Conservation (phyloP, 2,113 vertebrate genomes). For the Paralichthys olivaceus region DNA sequence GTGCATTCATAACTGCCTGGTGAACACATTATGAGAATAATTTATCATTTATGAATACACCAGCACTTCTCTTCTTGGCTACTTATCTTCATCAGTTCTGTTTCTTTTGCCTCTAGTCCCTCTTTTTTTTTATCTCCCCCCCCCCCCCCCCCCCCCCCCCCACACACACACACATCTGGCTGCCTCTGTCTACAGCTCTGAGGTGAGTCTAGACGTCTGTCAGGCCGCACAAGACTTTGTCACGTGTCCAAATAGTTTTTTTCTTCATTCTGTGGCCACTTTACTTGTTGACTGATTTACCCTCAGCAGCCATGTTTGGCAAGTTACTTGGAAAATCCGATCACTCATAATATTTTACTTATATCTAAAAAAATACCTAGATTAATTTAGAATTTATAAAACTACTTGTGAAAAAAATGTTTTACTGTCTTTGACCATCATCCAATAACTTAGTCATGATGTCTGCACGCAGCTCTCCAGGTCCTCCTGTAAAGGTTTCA, state of each 20-base stretch:
- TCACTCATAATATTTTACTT: neutral
- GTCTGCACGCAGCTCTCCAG: neutral
- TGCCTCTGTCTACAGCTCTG: constrained; percentile 32
- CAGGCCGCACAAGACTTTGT: constrained; percentile 54
- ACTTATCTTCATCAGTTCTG: constrained; percentile 42
- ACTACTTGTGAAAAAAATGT: neutral
- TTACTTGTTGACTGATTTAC: constrained; percentile 24
- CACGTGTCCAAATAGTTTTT: constrained; percentile 20
- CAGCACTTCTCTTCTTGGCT: constrained; percentile 27
- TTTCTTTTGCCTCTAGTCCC: neutral
- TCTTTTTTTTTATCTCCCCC: constrained; percentile 3
- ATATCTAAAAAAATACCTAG: too few species aligned
- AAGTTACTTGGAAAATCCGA: neutral
- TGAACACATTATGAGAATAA: constrained; percentile 43
- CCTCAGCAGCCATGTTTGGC: neutral
- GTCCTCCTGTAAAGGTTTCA: neutral
- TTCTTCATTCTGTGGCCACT: constrained; percentile 36
- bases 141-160: neutral
- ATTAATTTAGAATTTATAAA: neutral
- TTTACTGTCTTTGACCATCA: neutral
- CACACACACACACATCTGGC: constrained; percentile 35
- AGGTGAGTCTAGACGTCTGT: constrained; percentile 51
- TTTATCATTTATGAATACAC: constrained; percentile 54
- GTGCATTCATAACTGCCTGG: constrained; percentile 53
- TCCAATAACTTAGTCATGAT: neutral